Percentiles rank a stretch among this genome's conserved stretches.
phyloP scores from a whole-genome alignment of 2,797 vertebrate genomes.

The Siniperca scherzeri region DNA sequence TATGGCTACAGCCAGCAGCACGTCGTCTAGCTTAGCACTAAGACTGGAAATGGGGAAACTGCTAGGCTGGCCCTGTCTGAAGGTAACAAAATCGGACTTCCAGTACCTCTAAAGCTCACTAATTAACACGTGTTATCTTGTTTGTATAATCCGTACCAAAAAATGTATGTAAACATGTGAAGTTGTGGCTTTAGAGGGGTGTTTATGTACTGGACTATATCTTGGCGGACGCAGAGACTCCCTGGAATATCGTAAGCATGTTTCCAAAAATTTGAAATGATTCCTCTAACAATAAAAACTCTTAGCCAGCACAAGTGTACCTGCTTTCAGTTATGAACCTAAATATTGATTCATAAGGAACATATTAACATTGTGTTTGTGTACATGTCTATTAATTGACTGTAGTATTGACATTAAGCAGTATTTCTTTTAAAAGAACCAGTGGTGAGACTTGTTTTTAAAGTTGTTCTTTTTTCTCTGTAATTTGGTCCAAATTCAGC shows the following conservation, averaged over 20 bases:
- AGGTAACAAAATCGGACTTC: neutral
- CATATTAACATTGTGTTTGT: conserved; percentile 22
- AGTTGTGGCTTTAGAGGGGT: neutral
- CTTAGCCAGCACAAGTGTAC: neutral
- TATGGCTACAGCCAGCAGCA: neutral
- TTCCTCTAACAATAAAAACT: neutral
- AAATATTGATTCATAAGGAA: conserved; percentile 7
- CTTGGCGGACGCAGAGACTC: neutral
- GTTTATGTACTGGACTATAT: neutral
- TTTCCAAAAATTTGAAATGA: conserved; percentile 1
- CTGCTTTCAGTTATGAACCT: neutral
- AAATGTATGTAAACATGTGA: neutral
- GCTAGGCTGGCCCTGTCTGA: neutral
- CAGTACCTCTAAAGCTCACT: neutral
- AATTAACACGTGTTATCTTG: neutral
- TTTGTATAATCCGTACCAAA: neutral
- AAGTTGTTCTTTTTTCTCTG: conserved; percentile 1
- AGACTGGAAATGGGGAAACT: neutral
- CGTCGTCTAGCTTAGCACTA: conserved; percentile 3
- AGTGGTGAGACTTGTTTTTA: conserved; percentile 19
- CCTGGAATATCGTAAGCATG: no score
- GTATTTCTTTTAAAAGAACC: conserved; percentile 35
- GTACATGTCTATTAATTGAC: neutral
- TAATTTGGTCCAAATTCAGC: conserved; percentile 6
- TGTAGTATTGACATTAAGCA: conserved; percentile 40